phyloP scores from a whole-genome alignment of 2,113 vertebrate species.

The Eulemur rufifrons region DNA sequence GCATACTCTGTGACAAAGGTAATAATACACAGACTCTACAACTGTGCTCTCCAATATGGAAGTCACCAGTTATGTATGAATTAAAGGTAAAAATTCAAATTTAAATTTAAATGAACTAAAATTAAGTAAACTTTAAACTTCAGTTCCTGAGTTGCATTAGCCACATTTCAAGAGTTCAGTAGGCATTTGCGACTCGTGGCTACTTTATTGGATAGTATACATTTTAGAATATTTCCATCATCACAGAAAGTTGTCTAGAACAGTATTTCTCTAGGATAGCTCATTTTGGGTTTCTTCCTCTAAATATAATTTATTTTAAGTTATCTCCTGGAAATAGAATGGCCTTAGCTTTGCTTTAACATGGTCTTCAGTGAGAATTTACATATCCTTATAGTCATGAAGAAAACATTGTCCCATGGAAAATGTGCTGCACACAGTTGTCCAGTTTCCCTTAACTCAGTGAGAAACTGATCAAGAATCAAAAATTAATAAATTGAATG shows the following conservation, averaged over 20 bases:
- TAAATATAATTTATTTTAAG: neutral
- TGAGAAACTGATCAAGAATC: too few species aligned
- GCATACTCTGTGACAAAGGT: neutral
- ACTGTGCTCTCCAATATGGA: neutral
- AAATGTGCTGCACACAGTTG: too few species aligned
- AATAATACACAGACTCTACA: neutral
- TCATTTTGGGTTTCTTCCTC: neutral
- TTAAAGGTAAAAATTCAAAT: neutral
- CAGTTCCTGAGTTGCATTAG: neutral
- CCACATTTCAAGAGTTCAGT: neutral
- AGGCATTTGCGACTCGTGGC: neutral
- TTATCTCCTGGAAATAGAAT: neutral
- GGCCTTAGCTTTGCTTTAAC: neutral
- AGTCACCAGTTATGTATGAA: neutral
- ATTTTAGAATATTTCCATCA: neutral
- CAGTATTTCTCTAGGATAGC: neutral
- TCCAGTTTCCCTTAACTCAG: too few species aligned
- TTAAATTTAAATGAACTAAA: neutral
- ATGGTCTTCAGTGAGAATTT: neutral
- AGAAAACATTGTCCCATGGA: neutral
- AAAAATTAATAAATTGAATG: too few species aligned
- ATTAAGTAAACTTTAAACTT: neutral
- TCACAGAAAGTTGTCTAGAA: neutral
- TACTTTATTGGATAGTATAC: neutral
- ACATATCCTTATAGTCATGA: neutral